Evolutionary conservation across 1,140 invertebrate species (phyloP).

Genomic region (Drosophila sproati): DNA sequence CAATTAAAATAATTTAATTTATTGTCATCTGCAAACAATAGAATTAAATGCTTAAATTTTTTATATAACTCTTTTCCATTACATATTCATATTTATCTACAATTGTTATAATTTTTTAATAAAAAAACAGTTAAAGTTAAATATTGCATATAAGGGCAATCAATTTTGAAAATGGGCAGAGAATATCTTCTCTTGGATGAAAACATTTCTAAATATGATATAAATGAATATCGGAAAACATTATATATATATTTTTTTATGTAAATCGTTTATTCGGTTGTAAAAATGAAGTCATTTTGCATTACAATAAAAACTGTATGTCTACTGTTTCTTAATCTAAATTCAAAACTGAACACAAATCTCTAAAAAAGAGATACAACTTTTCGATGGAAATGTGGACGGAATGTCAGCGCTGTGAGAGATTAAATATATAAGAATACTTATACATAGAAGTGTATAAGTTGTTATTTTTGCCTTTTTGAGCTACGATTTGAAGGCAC

Average conservation of each 20-base stretch:
- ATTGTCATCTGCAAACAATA: no score
- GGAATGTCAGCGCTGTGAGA: conserved; percentile 21
- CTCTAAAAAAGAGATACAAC: conserved; percentile 10
- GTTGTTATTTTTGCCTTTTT: conserved; percentile 39
- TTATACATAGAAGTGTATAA: conserved; percentile 55
- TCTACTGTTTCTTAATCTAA: conserved; percentile 45
- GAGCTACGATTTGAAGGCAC: conserved; percentile 62
- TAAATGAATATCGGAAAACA: no score
- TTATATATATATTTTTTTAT: conserved; percentile 8
- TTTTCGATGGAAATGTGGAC: conserved; percentile 30
- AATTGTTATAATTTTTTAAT: no score
- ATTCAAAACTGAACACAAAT: conserved; percentile 29
- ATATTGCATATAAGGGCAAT: no score
- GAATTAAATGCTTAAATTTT: no score
- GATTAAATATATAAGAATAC: conserved; percentile 3
- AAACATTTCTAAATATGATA: no score
- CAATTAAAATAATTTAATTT: no score
- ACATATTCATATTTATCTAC: no score
- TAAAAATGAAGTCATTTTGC: conserved; percentile 52
- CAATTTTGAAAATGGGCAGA: no score
- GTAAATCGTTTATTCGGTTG: conserved; percentile 60
- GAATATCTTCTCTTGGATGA: no score
- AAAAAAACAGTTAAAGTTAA: no score
- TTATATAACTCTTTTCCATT: no score
- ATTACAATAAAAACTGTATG: conserved; percentile 71